A percentile compares a stretch with the other conserved stretches of the same genome.
These are phyloP conservation scores for Neodiprion lecontei DNA, from an alignment of 1,140 invertebrate genomes.

Conservation along the genomic window DNA sequence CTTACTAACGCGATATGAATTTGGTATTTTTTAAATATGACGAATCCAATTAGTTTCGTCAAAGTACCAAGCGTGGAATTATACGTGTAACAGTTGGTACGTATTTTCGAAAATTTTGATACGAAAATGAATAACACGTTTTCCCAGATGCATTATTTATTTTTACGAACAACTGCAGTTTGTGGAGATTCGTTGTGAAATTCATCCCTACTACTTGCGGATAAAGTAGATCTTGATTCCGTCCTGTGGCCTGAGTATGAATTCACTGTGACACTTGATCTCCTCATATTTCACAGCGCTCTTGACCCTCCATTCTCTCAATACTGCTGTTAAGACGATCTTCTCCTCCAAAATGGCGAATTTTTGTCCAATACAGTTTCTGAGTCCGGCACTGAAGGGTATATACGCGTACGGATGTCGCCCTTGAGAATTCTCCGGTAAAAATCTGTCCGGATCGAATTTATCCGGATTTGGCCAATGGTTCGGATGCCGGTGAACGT, in stretches of 20 bases:
- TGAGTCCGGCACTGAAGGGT: constrained; percentile 67
- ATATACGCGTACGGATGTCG: constrained; percentile 61
- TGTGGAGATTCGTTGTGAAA: constrained; percentile 51
- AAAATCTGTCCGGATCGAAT: constrained; percentile 71
- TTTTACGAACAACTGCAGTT: too few relatives aligned
- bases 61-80: too few relatives aligned
- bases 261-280: constrained; percentile 35
- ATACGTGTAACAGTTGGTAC: too few relatives aligned
- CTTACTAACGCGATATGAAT: too few relatives aligned
- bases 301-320: constrained; percentile 65
- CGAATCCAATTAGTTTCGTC: too few relatives aligned
- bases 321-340: constrained; percentile 58
- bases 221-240: constrained; percentile 31
- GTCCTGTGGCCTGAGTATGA: constrained; percentile 44
- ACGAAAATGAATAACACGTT: too few relatives aligned
- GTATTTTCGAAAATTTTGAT: too few relatives aligned
- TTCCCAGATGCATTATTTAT: too few relatives aligned
- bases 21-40: too few relatives aligned
- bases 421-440: constrained; percentile 54
- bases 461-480: constrained; percentile 66
- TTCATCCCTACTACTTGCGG: constrained; percentile 36
- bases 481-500: constrained; percentile 67
- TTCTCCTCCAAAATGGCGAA: constrained; percentile 67
- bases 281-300: constrained; percentile 46
- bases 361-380: constrained; percentile 69